A percentile compares a stretch with the other conserved stretches of the same genome.
These are phyloP conservation scores for Listrodromus nycthemerus DNA, from an alignment of 2,888 invertebrate species.

Conservation along the genomic window DNA sequence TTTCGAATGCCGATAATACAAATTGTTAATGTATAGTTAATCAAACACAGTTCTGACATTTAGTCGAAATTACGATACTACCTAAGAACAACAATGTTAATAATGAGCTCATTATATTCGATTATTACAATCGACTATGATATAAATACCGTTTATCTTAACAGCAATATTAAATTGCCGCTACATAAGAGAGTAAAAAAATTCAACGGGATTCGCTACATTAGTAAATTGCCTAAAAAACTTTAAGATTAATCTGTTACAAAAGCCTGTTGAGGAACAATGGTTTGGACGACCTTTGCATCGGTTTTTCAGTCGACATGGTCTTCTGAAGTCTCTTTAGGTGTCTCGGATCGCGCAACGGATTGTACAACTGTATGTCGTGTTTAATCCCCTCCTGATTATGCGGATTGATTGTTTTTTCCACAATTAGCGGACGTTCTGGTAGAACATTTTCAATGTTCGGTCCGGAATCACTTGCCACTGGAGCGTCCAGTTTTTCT, in stretches of 20 bases:
- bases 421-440: neutral
- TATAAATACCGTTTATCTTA: too few species aligned
- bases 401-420: neutral
- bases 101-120: neutral
- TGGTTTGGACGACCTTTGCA: neutral
- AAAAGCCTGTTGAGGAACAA: neutral
- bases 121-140: neutral
- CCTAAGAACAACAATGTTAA: neutral
- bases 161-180: too few species aligned
- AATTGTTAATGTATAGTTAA: too few species aligned
- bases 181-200: too few species aligned
- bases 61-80: neutral
- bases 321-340: constrained; percentile 18
- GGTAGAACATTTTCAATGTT: neutral
- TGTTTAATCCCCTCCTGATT: neutral
- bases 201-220: neutral
- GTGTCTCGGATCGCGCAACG: constrained; percentile 39
- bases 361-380: constrained; percentile 35
- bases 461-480: neutral
- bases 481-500: neutral
- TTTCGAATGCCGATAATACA: too few species aligned
- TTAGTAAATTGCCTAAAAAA: neutral
- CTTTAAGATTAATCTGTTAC: neutral
- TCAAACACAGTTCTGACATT: neutral
- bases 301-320: neutral